Evolutionary conservation across 2,113 vertebrate genomes (phyloP).

Genomic region (Austrofundulus limnaeus): DNA sequence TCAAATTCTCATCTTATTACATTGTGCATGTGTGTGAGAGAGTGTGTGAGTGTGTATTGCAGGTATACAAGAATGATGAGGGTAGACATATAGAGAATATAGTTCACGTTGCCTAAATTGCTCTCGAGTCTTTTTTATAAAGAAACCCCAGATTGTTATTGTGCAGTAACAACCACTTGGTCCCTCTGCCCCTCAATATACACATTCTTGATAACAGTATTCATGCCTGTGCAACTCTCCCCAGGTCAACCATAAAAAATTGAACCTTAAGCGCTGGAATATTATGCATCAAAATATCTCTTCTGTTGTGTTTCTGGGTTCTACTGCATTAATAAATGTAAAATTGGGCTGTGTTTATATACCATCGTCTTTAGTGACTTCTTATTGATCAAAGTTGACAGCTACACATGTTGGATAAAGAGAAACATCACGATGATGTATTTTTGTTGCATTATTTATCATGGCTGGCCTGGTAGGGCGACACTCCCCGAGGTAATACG

Average conservation of each 20-base stretch:
- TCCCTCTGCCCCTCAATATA: background rate
- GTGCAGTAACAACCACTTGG: constrained; percentile 28
- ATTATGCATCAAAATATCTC: constrained; percentile 49
- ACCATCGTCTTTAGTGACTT: constrained; percentile 54
- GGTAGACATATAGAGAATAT: constrained; percentile 40
- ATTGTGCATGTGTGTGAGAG: constrained; percentile 37
- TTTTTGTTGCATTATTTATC: constrained; percentile 79
- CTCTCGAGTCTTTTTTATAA: constrained; percentile 32
- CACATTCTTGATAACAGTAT: background rate
- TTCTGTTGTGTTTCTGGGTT: constrained; percentile 37
- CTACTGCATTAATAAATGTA: constrained; percentile 59
- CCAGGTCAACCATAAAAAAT: constrained; percentile 52
- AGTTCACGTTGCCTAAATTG: constrained; percentile 44
- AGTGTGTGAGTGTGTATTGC: constrained; percentile 14
- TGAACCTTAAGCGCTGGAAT: constrained; percentile 31
- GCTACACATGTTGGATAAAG: constrained; percentile 79
- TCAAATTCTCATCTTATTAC: constrained; percentile 62
- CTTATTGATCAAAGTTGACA: constrained; percentile 80
- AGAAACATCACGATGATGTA: constrained; percentile 74
- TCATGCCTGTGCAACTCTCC: constrained; percentile 16
- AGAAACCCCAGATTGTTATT: constrained; percentile 27
- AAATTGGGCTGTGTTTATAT: constrained; percentile 57
- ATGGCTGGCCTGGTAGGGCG: constrained; percentile 56
- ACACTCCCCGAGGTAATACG: constrained; percentile 70
- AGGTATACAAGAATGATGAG: constrained; percentile 20